Percentiles rank a stretch among this genome's conserved stretches.
Evolutionary conservation across 35 echinoderm and acorn worm species (phyloP).

Genomic region (Holothuria glaberrima): DNA sequence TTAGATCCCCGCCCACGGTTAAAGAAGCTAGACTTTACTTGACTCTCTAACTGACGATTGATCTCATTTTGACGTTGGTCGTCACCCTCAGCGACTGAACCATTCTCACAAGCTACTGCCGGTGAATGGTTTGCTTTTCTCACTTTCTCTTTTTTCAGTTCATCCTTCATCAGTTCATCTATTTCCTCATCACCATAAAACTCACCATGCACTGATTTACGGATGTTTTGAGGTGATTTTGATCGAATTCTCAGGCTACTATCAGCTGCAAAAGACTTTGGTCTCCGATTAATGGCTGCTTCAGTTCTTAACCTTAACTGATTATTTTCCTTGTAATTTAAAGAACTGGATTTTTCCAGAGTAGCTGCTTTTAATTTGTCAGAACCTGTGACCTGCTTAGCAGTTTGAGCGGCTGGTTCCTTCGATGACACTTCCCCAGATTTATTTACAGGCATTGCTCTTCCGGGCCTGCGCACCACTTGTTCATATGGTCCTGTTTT

Average conservation of each 20-base stretch:
- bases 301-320: conserved; percentile 42
- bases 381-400: neutral
- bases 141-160: conserved; percentile 77
- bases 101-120: neutral
- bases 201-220: conserved; percentile 65
- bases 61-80: conserved; percentile 42
- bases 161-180: conserved; percentile 74
- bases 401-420: neutral
- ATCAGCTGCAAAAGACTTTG: conserved; percentile 53
- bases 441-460: conserved; percentile 45
- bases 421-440: neutral
- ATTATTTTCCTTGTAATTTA: conserved; percentile 56
- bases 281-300: conserved; percentile 47
- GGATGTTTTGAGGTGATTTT: conserved; percentile 26
- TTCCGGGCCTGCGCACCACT: conserved; percentile 30
- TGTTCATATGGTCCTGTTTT: conserved; percentile 27
- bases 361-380: conserved; percentile 28
- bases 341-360: conserved; percentile 45
- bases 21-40: conserved; percentile 26
- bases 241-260: conserved; percentile 1
- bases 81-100: neutral
- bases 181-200: conserved; percentile 92
- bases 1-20: conserved; percentile 24
- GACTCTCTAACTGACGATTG: conserved; percentile 48
- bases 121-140: conserved; percentile 39